Evolutionary conservation across 2,797 vertebrate genomes (phyloP), one percentile per base, ranked within the genome.

Genomic region (Enteromius paludinosus): DNA sequence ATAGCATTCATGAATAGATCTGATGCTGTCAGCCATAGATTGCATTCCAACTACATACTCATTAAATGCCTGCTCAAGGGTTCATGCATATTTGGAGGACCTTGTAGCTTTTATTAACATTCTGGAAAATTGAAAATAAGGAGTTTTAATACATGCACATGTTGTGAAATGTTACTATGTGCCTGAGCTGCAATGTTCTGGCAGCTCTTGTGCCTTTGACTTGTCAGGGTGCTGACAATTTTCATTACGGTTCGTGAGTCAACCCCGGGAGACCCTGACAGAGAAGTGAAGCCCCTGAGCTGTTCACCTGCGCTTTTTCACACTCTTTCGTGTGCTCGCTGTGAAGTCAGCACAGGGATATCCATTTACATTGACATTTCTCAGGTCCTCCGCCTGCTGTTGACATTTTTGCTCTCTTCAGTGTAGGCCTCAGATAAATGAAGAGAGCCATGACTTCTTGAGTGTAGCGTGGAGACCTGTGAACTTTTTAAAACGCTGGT

Each of bases 401-500:
- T 33, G 68, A 70, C 41, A n/a, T 41, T 66, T 41, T 66, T 41
- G 33, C 33, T 23, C 11, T 1, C 41, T 45, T 71, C 43, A 3
- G 68, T 28, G 23, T 23, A 23, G 30, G 30, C 62, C 62, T 11
- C 62, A 35, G 35, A 14, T 70, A 23, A 43, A 25, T 45, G 68
- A 45, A n/a, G 68, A 70, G 41, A 47, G 4, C 23, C 41, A 3
- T 17, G 38, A 25, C 65, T 23, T 11, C n/a, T 38, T 52, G 14
- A 70, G 75, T 38, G 35, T 66, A 33, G 84, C 83, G 83, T 85
- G 78, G 43, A 71, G 41, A 68, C 65, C 65, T 43, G 65, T 23
- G 65, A 68, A 43, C 35, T 68, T 23, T 68, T 68, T 23, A 68
- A 70, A 47, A 43, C 28, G 68, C 68, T 47, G 69, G 69, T 71